Percentiles rank a stretch among this genome's conserved stretches.
These are phyloP conservation scores for Patiria miniata DNA, from an alignment of 35 echinoderm and acorn worm species.

Conservation along the genomic window DNA sequence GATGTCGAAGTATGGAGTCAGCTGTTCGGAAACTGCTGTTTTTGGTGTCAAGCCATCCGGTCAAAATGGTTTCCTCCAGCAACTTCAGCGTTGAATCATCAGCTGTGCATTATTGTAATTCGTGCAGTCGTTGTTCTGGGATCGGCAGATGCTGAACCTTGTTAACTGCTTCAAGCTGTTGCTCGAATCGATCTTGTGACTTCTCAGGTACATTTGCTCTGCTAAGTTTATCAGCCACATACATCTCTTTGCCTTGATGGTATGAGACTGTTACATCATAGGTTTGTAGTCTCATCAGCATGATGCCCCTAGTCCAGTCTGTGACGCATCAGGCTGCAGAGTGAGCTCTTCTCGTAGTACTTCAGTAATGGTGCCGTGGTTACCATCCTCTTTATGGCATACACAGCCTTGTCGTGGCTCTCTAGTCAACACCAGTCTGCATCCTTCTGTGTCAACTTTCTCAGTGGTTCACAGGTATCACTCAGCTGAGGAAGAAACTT, in stretches of 20 bases:
- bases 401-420: not conserved
- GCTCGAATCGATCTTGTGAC: not conserved
- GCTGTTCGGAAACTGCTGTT: not conserved
- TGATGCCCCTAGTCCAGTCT: conserved; percentile 38
- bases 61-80: conserved; percentile 40
- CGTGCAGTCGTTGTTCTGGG: conserved; percentile 22
- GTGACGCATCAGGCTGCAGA: conserved; percentile 50
- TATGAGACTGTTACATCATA: conserved; percentile 50
- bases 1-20: conserved; percentile 59
- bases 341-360: conserved; percentile 50
- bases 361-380: conserved; percentile 44
- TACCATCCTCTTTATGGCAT: conserved; percentile 25
- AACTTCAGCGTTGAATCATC: conserved; percentile 37
- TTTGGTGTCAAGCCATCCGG: conserved; percentile 64
- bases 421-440: conserved; percentile 48
- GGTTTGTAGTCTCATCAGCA: conserved; percentile 58
- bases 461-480: conserved; percentile 10
- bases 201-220: conserved; percentile 52
- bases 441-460: conserved; percentile 39
- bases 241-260: conserved; percentile 73
- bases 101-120: conserved; percentile 41
- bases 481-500: conserved; percentile 29
- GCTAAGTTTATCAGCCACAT: conserved; percentile 72
- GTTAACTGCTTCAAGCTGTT: conserved; percentile 57
- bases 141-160: conserved; percentile 40